Base-by-base conservation (phyloP, 1,140 invertebrate species). In the Dinothrombium tinctorium region DNA sequence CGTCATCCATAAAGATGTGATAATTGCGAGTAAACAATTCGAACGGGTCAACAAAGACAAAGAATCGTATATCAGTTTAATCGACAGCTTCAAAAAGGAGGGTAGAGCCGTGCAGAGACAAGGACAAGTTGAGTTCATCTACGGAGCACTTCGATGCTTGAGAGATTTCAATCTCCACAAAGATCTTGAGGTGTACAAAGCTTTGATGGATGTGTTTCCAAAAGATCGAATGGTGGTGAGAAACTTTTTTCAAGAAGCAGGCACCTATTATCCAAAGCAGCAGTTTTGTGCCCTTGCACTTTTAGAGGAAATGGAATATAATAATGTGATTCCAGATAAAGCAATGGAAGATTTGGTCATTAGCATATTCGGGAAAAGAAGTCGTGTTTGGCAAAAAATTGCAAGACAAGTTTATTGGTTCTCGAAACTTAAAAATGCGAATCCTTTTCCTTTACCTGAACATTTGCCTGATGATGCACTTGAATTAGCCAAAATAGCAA, bases 321-420 rank as follows among this genome's bases (percentile, higher is more conserved):
- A 86, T 66, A 71, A 74, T 39, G 78, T 96, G 3, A 77, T 86
- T 44, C 87, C 87, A 0, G 89, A 96, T 57, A 60, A 65, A 35
- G 83, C 95, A 59, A 69, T 83, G 56, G 72, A 86, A 51, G 59
- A 68, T 41, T 73, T 89, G 50, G 55, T 96, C 0, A 46, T 74
- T 7, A 76, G 76, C 52, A 70, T 73, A 29, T 98, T 95, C 65
- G 87, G 89, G 0, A 60, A 64, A 41, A 62, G 72, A 50, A 45
- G 42, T 31, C 25, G 42, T 32, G 52, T 52, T 3, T 47, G 37
- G 22, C 41, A 44, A 43, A 92, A 89, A 55, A 79, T 71, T 53
- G 74, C 72, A 64, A 65, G 84, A 33, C 87, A 95, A 76, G 72
- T 83, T 64, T 99, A 96, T 54, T 99, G 92, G 92, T 76, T 92